Evolutionary conservation across 2,113 vertebrate species (phyloP), one percentile per base, ranked within the genome.

Genomic region (Romanogobio albipinnatus): DNA sequence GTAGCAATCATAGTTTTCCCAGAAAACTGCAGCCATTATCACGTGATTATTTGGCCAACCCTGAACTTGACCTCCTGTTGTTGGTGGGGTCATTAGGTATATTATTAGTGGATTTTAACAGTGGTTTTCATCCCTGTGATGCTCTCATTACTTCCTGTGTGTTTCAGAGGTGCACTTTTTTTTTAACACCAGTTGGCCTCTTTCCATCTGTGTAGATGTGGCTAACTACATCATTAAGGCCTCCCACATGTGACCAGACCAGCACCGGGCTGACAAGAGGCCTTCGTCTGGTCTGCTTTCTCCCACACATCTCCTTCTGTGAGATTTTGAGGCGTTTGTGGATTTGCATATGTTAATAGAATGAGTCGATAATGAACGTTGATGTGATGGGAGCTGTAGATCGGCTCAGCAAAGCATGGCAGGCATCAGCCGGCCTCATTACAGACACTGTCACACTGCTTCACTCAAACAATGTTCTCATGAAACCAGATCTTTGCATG

Each of bases 221-320:
- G 39, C 51, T 26, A 84, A 84, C 62, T 47, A 26, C 78, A 85
- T 85, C 73, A 74, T 85, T 85, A 77, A 51, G 47, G 9, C 75
- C 43, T 85, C 47, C 45, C 73, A 80, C 45, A 61, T 61, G 15
- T 56, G 26, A 53, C 15, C 26, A 33, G 43, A 49, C 43, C 22
- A 47, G 39, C 9, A 1, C 22, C 4, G 33, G 45, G 17, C 62
- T 33, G 29, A 73, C 19, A 71, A 43, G 62, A 58, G 45, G 11
- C 15, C 24, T 81, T 68, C 64, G 58, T 82, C 33, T 56, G 64
- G 49, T 71, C 64, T 71, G 81, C 49, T 53, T 39, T 71, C 81
- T 82, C 81, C 22, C 47, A 82, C 64, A 56, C 66, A 1, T 39
- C 49, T 82, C 26, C 66, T 82, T 70, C 4, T 71, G 64, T 53